Evolutionary conservation across 1,140 invertebrate species (phyloP), one percentile per base, ranked within the genome.

Genomic region (Drosophila ananassae): DNA sequence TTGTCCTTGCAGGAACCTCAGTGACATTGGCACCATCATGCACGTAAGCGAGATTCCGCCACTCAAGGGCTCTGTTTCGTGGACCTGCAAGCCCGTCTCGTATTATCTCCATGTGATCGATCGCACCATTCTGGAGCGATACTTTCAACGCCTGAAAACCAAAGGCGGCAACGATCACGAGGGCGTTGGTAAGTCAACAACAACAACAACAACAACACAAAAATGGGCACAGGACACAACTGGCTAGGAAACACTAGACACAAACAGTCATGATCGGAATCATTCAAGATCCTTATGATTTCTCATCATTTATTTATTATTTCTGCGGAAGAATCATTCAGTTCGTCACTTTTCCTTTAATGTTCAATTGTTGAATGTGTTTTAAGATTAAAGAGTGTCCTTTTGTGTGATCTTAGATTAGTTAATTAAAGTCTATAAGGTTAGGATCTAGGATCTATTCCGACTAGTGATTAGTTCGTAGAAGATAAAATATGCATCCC

Each of bases 1-100:
- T 17, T 17, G 17, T 37, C 10, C 17, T 79, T 66, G 2, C 50
- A 93, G 94, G 90, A 95, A 95, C 80, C 92, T 95, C 74, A 93
- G 94, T 95, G 98, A 99, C 94, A 99, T 99, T 91, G 98, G 98
- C 58, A 98, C 98, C 41, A 99, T 99, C 87, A 99, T 99, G 97
- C 97, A 99, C 91, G 98, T 99, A 7, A 97, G 96, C 48, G 98
- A 99, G 93, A 96, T 99, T 95, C 96, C 97, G 64, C 98, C 98
- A 6, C 92, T 99, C 53, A 96, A 96, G 90, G 98, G 98, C 74
- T 98, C 97, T 4, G 98, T 99, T 37, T 99, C 98, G 5, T 99
- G 98, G 98, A 99, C 98, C 66, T 97, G 97, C 57, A 99, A 98
- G 93, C 97, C 98, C 48, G 98, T 99, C 73, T 98, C 97, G 53